Evolutionary conservation across 2,888 invertebrate species (phyloP), one percentile per base, ranked within the genome.

Genomic region (Eugnorisma glareosa): DNA sequence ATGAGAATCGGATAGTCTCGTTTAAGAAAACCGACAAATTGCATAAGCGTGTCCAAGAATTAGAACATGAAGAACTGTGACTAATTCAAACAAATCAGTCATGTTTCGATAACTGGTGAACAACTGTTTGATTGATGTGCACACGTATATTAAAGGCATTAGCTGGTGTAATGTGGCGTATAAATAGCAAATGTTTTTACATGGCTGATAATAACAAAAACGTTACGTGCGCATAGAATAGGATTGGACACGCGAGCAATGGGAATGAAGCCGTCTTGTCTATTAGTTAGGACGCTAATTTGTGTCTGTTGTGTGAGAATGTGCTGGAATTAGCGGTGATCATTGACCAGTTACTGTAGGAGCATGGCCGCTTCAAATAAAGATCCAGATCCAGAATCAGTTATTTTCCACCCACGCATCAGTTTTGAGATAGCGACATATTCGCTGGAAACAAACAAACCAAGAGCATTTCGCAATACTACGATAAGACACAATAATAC

Each of bases 191-290:
- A 71, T 73, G 69, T 79, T 83, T 75, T 83, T 83, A 83, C 67
- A 83, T 67, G 31, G 43, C 67, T 64, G 67, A 79, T 83, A 85
- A 79, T 67, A 28, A 15, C 31, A 59, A 82, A 73, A 66, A 80
- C 73, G 83, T 83, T 74, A 88, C 87, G 89, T 89, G 89, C 69
- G 75, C 76, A 73, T 64, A 54, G 24, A 73, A 70, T 77, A 69
- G n/a, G 40, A 72, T 71, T 64, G 43, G 69, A 69, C 89, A 90
- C 85, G 90, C 88, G 57, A 88, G 59, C 74, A 68, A 76, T 70
- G 73, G 74, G 64, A 80, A 84, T 82, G 68, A 69, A 86, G 69
- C 61, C 57, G 77, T 79, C 71, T 83, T 45, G 63, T 72, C 81
- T 79, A 64, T 77, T 70, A 72, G 71, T 86, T 67, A 74, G 68